A percentile compares a stretch with the other conserved stretches of the same genome.
These are phyloP conservation scores for Donacobius atricapilla DNA, from an alignment of 2,113 vertebrate species.

Conservation along the genomic window DNA sequence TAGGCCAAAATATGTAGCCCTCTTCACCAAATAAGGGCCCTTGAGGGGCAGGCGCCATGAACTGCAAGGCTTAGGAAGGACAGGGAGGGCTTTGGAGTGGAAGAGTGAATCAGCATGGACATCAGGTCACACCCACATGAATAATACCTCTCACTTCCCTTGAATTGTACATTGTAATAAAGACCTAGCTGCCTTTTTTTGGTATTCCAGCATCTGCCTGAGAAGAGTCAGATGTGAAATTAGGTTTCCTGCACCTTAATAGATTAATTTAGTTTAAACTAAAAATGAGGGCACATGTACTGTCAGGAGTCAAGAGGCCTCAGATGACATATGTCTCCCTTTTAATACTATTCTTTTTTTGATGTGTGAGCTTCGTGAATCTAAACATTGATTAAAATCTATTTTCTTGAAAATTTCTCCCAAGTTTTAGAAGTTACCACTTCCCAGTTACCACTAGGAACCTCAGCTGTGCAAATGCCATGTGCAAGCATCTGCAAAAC, in stretches of 20 bases:
- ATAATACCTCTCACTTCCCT: slow-evolving; percentile 67
- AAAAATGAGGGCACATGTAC: slow-evolving; percentile 26
- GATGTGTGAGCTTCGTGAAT: background rate
- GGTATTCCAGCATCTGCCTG: background rate
- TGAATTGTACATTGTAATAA: slow-evolving; percentile 60
- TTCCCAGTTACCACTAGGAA: too few relatives aligned
- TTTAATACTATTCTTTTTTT: background rate
- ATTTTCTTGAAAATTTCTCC: background rate
- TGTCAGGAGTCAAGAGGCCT: slow-evolving; percentile 12
- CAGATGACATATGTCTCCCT: background rate
- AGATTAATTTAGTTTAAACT: slow-evolving; percentile 45
- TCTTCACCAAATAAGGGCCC: slow-evolving; percentile 60
- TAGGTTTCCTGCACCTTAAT: slow-evolving; percentile 60
- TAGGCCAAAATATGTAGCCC: slow-evolving; percentile 37
- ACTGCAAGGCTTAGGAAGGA: slow-evolving; percentile 36
- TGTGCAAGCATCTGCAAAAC: background rate
- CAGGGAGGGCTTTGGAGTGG: slow-evolving; percentile 56
- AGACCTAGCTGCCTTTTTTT: slow-evolving; percentile 56
- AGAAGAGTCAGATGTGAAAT: slow-evolving; percentile 41
- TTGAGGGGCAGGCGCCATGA: background rate
- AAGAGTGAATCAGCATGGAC: slow-evolving; percentile 55
- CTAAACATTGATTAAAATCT: background rate
- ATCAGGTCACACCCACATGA: slow-evolving; percentile 63
- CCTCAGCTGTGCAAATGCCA: too few relatives aligned
- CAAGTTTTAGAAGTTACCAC: background rate